Conservation (phyloP, 2,113 vertebrate species). For the Hiodon alosoides region DNA sequence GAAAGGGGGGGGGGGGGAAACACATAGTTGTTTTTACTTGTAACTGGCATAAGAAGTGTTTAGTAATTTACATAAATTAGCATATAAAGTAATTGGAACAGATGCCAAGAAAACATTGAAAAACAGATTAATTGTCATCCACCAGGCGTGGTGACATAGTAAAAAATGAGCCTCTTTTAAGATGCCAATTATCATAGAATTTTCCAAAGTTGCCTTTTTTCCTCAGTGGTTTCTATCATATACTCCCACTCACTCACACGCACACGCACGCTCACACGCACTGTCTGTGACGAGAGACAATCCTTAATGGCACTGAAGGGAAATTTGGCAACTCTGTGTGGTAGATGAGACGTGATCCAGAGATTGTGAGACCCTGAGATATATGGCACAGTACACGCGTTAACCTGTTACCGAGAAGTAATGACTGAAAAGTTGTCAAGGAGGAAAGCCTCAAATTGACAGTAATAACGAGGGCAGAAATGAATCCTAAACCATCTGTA, state of each 20-base stretch:
- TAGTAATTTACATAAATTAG: constrained; percentile 73
- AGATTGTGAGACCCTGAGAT: neutral
- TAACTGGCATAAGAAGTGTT: constrained; percentile 65
- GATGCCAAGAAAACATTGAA: constrained; percentile 69
- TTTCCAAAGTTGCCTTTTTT: constrained; percentile 60
- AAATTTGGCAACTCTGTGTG: too few relatives aligned
- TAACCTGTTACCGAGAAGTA: neutral
- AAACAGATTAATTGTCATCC: constrained; percentile 76
- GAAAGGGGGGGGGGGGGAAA: constrained; percentile 19
- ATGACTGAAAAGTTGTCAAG: neutral
- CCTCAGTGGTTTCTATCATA: constrained; percentile 37
- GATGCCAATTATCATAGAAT: constrained; percentile 71
- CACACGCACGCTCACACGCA: neutral
- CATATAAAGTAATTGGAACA: constrained; percentile 78
- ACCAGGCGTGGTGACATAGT: constrained; percentile 67
- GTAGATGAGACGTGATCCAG: neutral
- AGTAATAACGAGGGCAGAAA: too few relatives aligned
- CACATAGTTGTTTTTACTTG: constrained; percentile 54
- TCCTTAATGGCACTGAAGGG: too few relatives aligned
- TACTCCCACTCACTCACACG: constrained; percentile 5
- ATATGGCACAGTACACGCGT: neutral
- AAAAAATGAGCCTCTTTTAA: constrained; percentile 74
- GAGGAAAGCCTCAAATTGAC: neutral
- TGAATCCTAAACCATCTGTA: neutral
- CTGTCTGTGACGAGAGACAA: neutral